A percentile compares a stretch with the other conserved stretches of the same genome.
phyloP scores from a whole-genome alignment of 2,888 invertebrate species.

The Agapostemon virescens region DNA sequence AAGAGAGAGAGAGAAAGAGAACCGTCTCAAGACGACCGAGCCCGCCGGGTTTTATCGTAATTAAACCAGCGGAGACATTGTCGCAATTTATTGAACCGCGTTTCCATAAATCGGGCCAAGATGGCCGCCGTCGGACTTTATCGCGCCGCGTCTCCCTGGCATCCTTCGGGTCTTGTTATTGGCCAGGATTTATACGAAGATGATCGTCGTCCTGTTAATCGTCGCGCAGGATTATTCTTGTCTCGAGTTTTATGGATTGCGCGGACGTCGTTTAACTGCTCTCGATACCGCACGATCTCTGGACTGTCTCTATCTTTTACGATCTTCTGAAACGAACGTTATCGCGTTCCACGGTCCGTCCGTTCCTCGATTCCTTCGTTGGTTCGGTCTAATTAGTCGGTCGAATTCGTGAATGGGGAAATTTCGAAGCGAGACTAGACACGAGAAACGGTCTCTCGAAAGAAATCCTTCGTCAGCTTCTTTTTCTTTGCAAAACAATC shows the following conservation, averaged over 20 bases:
- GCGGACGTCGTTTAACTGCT: neutral
- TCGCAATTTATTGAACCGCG: conserved; percentile 16
- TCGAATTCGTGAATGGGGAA: neutral
- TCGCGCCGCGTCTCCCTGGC: conserved; percentile 5
- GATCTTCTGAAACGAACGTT: neutral
- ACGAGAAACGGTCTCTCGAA: no score
- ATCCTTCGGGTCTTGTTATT: neutral
- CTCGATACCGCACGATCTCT: neutral
- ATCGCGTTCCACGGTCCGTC: no score
- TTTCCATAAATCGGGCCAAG: conserved; percentile 23
- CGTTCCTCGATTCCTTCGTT: no score
- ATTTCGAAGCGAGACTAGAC: no score
- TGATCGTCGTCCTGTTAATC: neutral
- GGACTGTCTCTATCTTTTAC: neutral
- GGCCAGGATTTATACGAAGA: neutral
- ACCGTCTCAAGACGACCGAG: neutral
- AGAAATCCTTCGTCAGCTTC: no score
- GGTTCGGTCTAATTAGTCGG: neutral
- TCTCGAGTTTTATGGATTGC: neutral
- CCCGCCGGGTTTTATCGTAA: conserved; percentile 32
- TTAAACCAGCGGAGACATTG: conserved; percentile 30
- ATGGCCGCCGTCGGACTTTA: conserved; percentile 11
- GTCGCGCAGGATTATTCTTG: neutral
- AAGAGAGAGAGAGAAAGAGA: neutral
- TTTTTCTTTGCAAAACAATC: no score